Evolutionary conservation across 2,113 vertebrate species (phyloP).

Genomic region (Tupaia chinensis): DNA sequence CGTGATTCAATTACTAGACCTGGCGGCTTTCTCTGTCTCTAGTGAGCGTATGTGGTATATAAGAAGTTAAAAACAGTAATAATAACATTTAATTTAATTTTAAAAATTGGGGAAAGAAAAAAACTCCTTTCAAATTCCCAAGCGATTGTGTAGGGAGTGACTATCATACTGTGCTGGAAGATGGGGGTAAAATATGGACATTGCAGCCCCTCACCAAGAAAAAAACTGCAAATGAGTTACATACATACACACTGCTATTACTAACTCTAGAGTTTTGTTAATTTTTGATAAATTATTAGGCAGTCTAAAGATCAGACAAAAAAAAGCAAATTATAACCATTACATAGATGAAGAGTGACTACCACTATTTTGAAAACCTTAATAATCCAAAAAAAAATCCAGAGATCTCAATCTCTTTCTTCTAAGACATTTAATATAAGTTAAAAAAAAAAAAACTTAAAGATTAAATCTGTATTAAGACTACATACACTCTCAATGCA

Average conservation of each 20-base stretch:
- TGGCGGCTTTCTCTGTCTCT: too few relatives aligned
- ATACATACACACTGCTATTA: constrained; percentile 46
- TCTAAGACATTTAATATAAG: constrained; percentile 15
- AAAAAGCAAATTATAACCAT: constrained; percentile 56
- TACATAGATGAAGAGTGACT: constrained; percentile 15
- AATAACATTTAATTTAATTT: too few relatives aligned
- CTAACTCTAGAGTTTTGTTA: neutral
- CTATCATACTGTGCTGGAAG: neutral
- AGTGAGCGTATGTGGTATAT: too few relatives aligned
- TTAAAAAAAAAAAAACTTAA: neutral
- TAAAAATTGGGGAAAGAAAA: too few relatives aligned
- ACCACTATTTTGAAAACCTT: constrained; percentile 49
- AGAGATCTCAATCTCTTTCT: constrained; percentile 47
- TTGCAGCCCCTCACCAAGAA: constrained; percentile 20
- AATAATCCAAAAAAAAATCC: constrained; percentile 42
- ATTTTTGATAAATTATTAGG: constrained; percentile 58
- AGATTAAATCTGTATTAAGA: constrained; percentile 30
- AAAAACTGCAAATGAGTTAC: constrained; percentile 57
- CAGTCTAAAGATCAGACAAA: constrained; percentile 41
- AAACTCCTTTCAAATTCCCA: constrained; percentile 47
- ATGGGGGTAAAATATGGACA: constrained; percentile 7
- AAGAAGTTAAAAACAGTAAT: too few relatives aligned
- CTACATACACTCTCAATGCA: neutral
- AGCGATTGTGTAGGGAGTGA: neutral
- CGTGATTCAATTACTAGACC: too few relatives aligned